phyloP scores from a whole-genome alignment of 1,140 invertebrate genomes.

The Drosophila melanogaster region DNA sequence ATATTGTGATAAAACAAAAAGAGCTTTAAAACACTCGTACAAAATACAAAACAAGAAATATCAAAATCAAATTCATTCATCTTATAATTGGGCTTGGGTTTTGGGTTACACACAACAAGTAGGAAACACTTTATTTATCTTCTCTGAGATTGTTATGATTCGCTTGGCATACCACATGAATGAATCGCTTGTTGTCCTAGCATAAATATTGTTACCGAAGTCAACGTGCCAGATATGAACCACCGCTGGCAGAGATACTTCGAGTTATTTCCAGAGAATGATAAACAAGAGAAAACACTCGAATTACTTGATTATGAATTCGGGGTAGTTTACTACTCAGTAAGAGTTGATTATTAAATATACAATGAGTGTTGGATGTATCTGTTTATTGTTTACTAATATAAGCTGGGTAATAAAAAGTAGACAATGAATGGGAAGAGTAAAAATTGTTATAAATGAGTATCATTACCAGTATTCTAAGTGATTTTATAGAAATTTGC shows the following conservation, averaged over 20 bases:
- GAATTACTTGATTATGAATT: slow-evolving; percentile 7
- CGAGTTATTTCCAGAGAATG: slow-evolving; percentile 14
- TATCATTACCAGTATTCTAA: too few species aligned
- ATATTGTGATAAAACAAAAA: slow-evolving; percentile 76
- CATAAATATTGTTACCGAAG: slow-evolving; percentile 17
- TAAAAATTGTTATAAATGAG: too few species aligned
- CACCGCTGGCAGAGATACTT: slow-evolving; percentile 4
- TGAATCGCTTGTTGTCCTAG: slow-evolving; percentile 17
- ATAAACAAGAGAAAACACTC: slow-evolving; percentile 24
- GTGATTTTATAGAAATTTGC: too few species aligned
- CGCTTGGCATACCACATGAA: slow-evolving; percentile 17
- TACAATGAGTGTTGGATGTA: too few species aligned
- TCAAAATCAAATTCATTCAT: slow-evolving; percentile 50
- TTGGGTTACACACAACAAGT: slow-evolving; percentile 19
- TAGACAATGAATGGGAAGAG: too few species aligned
- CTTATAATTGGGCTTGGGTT: slow-evolving; percentile 48
- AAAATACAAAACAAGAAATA: slow-evolving; percentile 59
- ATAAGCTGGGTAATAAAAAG: too few species aligned
- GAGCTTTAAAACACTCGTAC: slow-evolving; percentile 64
- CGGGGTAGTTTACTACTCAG: not conserved
- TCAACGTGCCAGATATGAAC: slow-evolving; percentile 30
- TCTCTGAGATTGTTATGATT: slow-evolving; percentile 23
- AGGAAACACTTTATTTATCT: not conserved
- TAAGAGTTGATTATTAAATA: slow-evolving; percentile 1
- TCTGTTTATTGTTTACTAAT: too few species aligned